Evolutionary conservation across 2,113 vertebrate species (phyloP), one percentile per base, ranked within the genome.

Genomic region (Tympanuchus pallidicinctus): DNA sequence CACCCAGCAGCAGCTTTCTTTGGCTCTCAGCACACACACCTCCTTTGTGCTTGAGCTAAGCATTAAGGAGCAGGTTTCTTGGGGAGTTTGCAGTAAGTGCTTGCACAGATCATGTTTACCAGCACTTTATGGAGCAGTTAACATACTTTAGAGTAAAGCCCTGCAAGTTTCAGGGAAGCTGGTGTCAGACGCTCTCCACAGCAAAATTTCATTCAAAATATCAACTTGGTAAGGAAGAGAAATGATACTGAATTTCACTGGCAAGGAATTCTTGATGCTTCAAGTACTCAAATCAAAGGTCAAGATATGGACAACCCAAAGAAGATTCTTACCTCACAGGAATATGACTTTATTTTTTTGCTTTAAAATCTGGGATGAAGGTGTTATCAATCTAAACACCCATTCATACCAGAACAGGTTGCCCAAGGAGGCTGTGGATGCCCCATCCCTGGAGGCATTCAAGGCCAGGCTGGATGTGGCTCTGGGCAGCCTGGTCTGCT

Each of bases 1-100:
- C 30, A n/a, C 56, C 56, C 56, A 59, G 19, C 30, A n/a, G 56
- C 19, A 30, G 32, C 56, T 32, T 12, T 19, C 11, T n/a, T 19
- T 64, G 4, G 1, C 32, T 56, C 36, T 16, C 47, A 32, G 38
- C n/a, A 28, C 10, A 2, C 12, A 27, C 6, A 12, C 6, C 6
- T 54, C 32, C 15, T 43, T 13, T 43, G 22, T 4, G 5, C 1
- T 2, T 8, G 12, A 4, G 1, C 48, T 14, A 45, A 36, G 73
- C 15, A 7, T 38, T 40, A 16, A 0, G 2, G 20, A 72, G 34
- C 34, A 48, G 0, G 0, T 27, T 67, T 66, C 2, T 0, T 36
- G 56, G 38, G 42, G 22, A 63, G 61, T 64, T n/a, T 82, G 12
- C 65, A 72, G 3, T 34, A 50, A 45, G 34, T 61, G 22, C 22